Evolutionary conservation across 64 coral and sea anemone species (phyloP).

Genomic region (Acropora tenuis): DNA sequence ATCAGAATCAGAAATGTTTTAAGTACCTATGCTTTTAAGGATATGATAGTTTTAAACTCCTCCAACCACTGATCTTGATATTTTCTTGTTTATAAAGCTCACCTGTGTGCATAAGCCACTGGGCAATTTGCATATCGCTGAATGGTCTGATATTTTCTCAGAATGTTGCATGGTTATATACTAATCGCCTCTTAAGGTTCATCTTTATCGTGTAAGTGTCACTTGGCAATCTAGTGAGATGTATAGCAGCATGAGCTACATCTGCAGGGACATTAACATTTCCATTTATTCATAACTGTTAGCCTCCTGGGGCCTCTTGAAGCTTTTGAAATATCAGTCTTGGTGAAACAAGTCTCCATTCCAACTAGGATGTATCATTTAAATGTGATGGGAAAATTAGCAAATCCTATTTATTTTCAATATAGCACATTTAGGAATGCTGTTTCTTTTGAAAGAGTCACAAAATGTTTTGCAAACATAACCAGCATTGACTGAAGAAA

Average conservation of each 20-base stretch:
- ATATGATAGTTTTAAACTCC: not conserved
- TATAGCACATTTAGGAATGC: slow-evolving; percentile 16
- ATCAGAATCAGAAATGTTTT: not conserved
- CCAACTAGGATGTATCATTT: slow-evolving; percentile 23
- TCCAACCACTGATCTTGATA: not conserved
- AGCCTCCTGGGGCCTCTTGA: slow-evolving; percentile 35
- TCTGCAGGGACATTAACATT: slow-evolving; percentile 37
- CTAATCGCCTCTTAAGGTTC: slow-evolving; percentile 18
- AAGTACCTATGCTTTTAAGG: not conserved
- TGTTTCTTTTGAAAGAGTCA: not conserved
- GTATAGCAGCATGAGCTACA: slow-evolving; percentile 17
- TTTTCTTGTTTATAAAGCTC: slow-evolving; percentile 24
- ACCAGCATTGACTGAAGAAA: slow-evolving; percentile 27
- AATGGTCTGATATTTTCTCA: slow-evolving; percentile 42
- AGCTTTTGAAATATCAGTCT: slow-evolving; percentile 46
- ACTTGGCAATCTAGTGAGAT: slow-evolving; percentile 19
- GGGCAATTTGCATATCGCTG: slow-evolving; percentile 21
- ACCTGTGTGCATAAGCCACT: slow-evolving; percentile 35
- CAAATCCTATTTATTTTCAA: slow-evolving; percentile 40
- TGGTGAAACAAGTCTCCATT: slow-evolving; percentile 56
- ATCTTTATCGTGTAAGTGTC: slow-evolving; percentile 37
- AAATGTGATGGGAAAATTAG: not conserved
- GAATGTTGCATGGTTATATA: not conserved
- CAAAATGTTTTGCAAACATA: slow-evolving; percentile 27
- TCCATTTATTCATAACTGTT: slow-evolving; percentile 38